Evolutionary conservation across 30 jellyfish, hydroid and myxozoan species (phyloP).

Genomic region (Hydractinia echinata): DNA sequence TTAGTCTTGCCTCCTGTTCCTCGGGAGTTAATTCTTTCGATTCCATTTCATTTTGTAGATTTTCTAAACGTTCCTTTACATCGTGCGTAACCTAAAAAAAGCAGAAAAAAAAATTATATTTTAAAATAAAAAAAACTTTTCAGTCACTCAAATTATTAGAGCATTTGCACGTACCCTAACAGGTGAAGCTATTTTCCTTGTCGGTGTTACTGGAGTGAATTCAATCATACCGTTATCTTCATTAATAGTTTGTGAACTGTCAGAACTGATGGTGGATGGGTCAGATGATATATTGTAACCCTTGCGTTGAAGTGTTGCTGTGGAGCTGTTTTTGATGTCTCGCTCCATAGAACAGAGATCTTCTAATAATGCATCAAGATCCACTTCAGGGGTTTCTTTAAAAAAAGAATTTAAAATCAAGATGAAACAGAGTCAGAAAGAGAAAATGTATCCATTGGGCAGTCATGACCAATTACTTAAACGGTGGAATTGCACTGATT

Average conservation of each 20-base stretch:
- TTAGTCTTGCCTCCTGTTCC: constrained; percentile 86
- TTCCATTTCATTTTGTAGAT: constrained; percentile 74
- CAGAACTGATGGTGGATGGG: neutral
- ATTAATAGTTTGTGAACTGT: neutral
- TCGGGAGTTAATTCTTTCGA: constrained; percentile 85
- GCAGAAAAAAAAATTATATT: neutral
- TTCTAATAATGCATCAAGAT: constrained; percentile 88
- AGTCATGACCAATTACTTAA: too few species aligned
- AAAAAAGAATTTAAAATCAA: neutral
- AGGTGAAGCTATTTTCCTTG: constrained; percentile 8
- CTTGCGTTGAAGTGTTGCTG: constrained; percentile 17
- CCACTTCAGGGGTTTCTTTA: constrained; percentile 89
- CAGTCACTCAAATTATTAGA: neutral
- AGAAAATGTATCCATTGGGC: too few species aligned
- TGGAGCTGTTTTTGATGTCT: constrained; percentile 44
- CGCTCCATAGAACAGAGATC: constrained; percentile 93
- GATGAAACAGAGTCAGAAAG: too few species aligned
- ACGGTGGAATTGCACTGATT: neutral
- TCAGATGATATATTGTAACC: constrained; percentile 17
- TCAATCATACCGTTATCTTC: constrained; percentile 10
- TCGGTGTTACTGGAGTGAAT: constrained; percentile 15
- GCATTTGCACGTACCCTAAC: constrained; percentile 6
- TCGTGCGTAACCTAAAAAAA: constrained; percentile 70
- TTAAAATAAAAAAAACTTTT: neutral
- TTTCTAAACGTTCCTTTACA: constrained; percentile 71